These are phyloP conservation scores for Thripadectes ignobilis DNA, from an alignment of 2,797 vertebrate genomes.

Conservation along the genomic window DNA sequence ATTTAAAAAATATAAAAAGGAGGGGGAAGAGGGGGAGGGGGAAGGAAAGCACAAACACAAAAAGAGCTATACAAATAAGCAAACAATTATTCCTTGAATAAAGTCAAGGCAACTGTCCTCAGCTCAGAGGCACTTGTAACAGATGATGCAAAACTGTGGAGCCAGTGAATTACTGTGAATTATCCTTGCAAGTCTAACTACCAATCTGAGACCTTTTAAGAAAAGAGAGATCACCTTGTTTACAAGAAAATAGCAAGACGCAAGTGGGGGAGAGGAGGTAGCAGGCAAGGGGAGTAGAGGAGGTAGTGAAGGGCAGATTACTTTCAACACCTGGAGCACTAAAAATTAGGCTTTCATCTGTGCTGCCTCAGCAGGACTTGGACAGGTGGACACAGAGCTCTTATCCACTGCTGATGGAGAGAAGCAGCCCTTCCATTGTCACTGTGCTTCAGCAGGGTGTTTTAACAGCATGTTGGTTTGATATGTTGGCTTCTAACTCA, in stretches of 20 bases:
- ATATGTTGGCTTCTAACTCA: background rate
- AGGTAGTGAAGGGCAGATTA: background rate
- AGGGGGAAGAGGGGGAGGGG: rapidly evolving
- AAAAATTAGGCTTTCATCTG: background rate
- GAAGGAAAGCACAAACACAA: background rate
- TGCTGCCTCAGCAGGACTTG: background rate
- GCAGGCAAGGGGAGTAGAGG: background rate
- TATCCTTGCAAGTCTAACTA: background rate
- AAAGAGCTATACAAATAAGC: background rate
- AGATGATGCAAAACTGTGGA: background rate
- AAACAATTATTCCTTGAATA: background rate
- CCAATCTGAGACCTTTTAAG: background rate
- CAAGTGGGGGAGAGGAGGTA: background rate
- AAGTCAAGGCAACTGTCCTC: conserved; percentile 19
- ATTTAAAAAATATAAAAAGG: background rate
- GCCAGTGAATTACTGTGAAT: background rate
- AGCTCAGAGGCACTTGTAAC: background rate
- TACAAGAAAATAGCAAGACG: background rate
- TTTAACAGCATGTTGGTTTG: conserved; percentile 14
- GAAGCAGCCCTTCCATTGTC: background rate
- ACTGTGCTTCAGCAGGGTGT: background rate
- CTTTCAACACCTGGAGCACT: background rate
- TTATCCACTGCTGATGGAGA: background rate
- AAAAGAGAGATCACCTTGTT: background rate
- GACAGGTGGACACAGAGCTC: background rate